phyloP scores from a whole-genome alignment of 2,888 invertebrate genomes.

The Drosophila acutilabella region DNA sequence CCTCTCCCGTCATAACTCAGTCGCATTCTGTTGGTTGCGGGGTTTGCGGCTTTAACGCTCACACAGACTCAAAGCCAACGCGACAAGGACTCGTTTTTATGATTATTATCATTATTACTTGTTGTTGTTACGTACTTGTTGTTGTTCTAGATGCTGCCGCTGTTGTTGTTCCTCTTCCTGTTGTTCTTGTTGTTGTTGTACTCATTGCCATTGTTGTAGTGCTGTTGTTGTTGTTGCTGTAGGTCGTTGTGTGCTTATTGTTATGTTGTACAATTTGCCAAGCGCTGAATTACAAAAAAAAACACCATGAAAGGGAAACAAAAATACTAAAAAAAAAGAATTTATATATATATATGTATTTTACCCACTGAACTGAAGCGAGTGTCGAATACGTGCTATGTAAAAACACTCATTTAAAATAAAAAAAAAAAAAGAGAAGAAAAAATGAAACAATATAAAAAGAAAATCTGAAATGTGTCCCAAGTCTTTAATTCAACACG shows the following conservation, averaged over 20 bases:
- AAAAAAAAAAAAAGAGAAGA: constrained; percentile 13
- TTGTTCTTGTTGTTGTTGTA: constrained; percentile 20
- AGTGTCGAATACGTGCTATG: constrained; percentile 39
- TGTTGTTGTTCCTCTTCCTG: too few species aligned
- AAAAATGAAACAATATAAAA: constrained; percentile 2
- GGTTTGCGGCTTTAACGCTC: constrained; percentile 57
- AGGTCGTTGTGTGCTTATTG: constrained; percentile 62
- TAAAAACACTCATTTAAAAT: constrained; percentile 42
- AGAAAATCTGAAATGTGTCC: constrained; percentile 56
- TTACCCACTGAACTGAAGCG: constrained; percentile 34
- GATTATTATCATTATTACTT: constrained; percentile 71
- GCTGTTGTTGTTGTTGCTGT: constrained; percentile 38
- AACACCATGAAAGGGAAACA: constrained; percentile 21
- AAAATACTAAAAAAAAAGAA: constrained; percentile 22
- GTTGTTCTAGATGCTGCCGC: constrained; percentile 25
- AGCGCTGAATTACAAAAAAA: constrained; percentile 33
- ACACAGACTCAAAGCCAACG: constrained; percentile 34
- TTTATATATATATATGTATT: constrained; percentile 7
- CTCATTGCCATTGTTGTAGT: constrained; percentile 15
- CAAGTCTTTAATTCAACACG: constrained; percentile 56
- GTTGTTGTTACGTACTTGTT: constrained; percentile 38
- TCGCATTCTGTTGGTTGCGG: constrained; percentile 21
- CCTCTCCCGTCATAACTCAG: constrained; percentile 51
- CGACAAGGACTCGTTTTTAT: constrained; percentile 66
- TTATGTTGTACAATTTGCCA: constrained; percentile 62